These are phyloP conservation scores for Drosophila bocqueti DNA, from an alignment of 1,140 invertebrate genomes.

Conservation along the genomic window DNA sequence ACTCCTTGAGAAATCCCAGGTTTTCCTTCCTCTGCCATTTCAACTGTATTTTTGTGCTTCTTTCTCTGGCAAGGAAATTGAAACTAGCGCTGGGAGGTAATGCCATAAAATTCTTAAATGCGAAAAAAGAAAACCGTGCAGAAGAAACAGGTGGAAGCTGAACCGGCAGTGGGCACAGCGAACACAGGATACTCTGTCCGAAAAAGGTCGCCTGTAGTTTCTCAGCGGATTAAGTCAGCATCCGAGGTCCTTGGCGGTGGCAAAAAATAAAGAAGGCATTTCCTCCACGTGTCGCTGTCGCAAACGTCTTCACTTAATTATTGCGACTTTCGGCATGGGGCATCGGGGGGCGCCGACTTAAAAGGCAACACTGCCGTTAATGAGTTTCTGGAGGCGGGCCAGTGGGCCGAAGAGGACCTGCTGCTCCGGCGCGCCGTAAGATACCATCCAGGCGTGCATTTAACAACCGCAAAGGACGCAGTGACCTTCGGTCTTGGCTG, in stretches of 20 bases:
- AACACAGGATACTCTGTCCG: constrained; percentile 22
- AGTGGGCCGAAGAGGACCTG: background rate
- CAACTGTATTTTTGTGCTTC: constrained; percentile 5
- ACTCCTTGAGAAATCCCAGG: background rate
- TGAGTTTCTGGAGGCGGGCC: constrained; percentile 64
- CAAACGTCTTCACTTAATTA: constrained; percentile 46
- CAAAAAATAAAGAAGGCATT: constrained; percentile 11
- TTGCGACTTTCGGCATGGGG: constrained; percentile 19
- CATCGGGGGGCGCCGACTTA: constrained; percentile 39
- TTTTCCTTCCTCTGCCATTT: too few relatives aligned
- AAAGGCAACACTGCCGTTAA: constrained; percentile 69
- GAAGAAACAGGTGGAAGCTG: constrained; percentile 2
- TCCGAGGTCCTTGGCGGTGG: constrained; percentile 6
- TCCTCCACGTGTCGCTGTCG: constrained; percentile 16
- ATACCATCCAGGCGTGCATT: constrained; percentile 54
- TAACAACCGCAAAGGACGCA: constrained; percentile 62
- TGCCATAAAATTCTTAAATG: constrained; percentile 54
- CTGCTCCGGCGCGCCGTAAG: constrained; percentile 3
- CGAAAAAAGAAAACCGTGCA: constrained; percentile 20
- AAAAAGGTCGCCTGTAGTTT: background rate
- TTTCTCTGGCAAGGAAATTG: constrained; percentile 45
- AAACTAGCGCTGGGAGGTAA: constrained; percentile 32
- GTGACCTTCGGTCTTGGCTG: constrained; percentile 78
- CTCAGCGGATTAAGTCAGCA: constrained; percentile 29
- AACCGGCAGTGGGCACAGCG: constrained; percentile 14